Evolutionary conservation across 2,113 vertebrate genomes (phyloP), one percentile per base, ranked within the genome.

Genomic region (Amia ocellicauda): DNA sequence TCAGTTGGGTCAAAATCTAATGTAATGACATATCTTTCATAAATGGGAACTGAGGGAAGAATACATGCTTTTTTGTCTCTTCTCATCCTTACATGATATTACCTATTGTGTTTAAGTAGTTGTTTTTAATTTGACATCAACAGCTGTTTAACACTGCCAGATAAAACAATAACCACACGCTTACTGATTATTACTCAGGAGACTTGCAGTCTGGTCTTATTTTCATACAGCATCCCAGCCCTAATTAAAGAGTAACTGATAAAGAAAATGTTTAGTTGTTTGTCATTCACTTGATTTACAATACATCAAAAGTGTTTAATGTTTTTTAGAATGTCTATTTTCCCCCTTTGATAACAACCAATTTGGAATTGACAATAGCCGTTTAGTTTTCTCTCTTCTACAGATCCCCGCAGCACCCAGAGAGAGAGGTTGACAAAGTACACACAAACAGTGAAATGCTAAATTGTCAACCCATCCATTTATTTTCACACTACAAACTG

Each of bases 1-100:
- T 62, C 49, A 49, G 16, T 50, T 61, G 43, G 45, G 23, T 61
- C n/a, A 28, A 50, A 49, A 50, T 7, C 22, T 31, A 19, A 17
- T 47, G 14, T 47, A 19, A 13, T 47, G 42, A 20, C 27, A 19
- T 26, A 50, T 20, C 41, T 16, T 17, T 7, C 22, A 7, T 7
- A 60, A 19, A 28, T 36, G 11, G 31, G 31, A 7, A 36, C 31
- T 36, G 31, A 36, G 31, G 45, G 49, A 50, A 61, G 24, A 14
- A 43, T 49, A 24, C 29, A 49, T 49, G 20, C 40, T 23, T 51
- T 62, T 22, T 36, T 2, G 26, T 36, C 17, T 14, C 24, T 28
- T 16, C 45, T 61, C 27, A 7, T 20, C 26, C 26, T 19, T 19
- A 9, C 1, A 50, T 7, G 10, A 4, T 10, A 20, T 26, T 54